phyloP scores from a whole-genome alignment of 2,888 invertebrate genomes.

The Drosophila anceps region DNA sequence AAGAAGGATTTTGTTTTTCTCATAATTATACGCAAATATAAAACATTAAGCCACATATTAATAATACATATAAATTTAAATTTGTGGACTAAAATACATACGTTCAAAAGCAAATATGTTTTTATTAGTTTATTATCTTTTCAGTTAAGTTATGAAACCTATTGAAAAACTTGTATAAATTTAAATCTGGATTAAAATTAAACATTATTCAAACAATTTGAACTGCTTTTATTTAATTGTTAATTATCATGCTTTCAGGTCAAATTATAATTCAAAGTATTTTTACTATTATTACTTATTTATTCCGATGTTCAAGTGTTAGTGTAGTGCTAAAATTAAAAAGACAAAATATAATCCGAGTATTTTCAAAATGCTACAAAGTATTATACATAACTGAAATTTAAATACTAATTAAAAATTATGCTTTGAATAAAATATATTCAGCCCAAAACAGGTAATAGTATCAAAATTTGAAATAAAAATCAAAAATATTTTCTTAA shows the following conservation, averaged over 20 bases:
- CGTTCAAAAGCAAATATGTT: not conserved
- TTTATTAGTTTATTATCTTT: not conserved
- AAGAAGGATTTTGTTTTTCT: not conserved
- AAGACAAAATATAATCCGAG: not conserved
- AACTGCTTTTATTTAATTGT: not conserved
- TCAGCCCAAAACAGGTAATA: too few relatives aligned
- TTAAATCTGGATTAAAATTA: not conserved
- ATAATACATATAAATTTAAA: not conserved
- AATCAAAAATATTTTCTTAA: slow-evolving; percentile 35
- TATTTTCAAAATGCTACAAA: not conserved
- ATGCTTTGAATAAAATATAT: too few relatives aligned
- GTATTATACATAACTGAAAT: too few relatives aligned
- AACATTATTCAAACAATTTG: too few relatives aligned
- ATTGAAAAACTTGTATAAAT: not conserved
- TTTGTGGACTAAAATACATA: not conserved
- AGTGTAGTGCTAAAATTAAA: not conserved
- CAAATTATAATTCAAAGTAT: too few relatives aligned
- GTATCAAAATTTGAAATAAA: not conserved
- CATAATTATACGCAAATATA: not conserved
- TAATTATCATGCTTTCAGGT: not conserved
- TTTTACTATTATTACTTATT: not conserved
- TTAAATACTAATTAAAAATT: too few relatives aligned
- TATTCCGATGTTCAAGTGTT: not conserved
- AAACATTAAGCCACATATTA: not conserved
- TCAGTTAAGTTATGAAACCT: not conserved